A percentile compares a stretch with the other conserved stretches of the same genome.
Conservation (phyloP, 2,888 invertebrate species). For the Lochmaea crataegi region DNA sequence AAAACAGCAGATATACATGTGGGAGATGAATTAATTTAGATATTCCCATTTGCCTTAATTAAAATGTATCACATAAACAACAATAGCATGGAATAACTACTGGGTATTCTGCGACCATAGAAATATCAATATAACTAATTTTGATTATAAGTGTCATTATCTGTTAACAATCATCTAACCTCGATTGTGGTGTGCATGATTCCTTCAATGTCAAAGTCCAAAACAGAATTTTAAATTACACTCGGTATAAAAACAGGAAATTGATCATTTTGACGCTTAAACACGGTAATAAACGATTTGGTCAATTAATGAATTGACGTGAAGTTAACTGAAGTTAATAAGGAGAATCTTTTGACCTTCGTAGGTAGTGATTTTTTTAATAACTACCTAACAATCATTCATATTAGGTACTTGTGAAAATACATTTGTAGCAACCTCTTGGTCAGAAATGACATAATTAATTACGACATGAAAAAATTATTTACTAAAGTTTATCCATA, state of each 20-base stretch:
- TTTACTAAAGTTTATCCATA: too few relatives aligned
- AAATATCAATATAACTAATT: background rate
- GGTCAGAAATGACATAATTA: background rate
- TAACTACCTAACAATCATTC: background rate
- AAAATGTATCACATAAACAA: background rate
- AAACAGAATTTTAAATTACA: conserved; percentile 9
- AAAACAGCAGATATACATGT: too few relatives aligned
- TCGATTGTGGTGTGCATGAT: background rate
- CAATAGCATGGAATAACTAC: background rate
- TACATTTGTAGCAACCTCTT: background rate
- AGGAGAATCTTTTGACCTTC: conserved; percentile 19
- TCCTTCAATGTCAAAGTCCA: conserved; percentile 1
- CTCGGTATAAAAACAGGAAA: conserved; percentile 13
- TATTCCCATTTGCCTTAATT: too few relatives aligned
- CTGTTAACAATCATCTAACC: background rate
- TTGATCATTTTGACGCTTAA: conserved; percentile 14
- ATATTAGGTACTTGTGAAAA: background rate
- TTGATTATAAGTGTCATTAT: background rate
- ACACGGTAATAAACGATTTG: conserved; percentile 10
- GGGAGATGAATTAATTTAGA: too few relatives aligned
- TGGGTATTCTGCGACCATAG: background rate
- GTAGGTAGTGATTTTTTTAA: conserved; percentile 13
- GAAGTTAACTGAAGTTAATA: conserved; percentile 11
- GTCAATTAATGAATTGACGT: conserved; percentile 17
- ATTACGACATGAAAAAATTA: background rate